Evolutionary conservation across 2,113 vertebrate species (phyloP), one percentile per base, ranked within the genome.

Genomic region (Cervus canadensis): DNA sequence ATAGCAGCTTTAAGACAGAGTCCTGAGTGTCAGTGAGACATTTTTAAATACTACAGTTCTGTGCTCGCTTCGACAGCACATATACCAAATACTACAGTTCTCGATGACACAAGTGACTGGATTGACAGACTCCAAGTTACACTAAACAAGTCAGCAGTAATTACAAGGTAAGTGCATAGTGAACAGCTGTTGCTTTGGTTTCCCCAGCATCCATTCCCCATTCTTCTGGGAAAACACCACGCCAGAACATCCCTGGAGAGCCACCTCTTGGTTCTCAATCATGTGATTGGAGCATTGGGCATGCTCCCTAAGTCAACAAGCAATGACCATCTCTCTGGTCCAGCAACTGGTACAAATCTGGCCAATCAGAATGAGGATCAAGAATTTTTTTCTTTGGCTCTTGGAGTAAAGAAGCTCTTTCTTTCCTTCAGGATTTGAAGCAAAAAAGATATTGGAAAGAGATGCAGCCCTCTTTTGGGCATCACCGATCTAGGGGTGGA

Each of bases 71-170:
- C 2, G 48, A 12, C 48, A 50, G 48, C 48, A 50, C 48, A 50
- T 13, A 13, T 50, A 50, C 48, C 7, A 92, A 89, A 79, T 64
- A 57, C 48, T 64, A 26, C 15, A 57, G 1, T 94, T 88, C 45
- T 89, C 71, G 30, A 78, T 33, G n/a, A 45, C 21, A 33, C 16
- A 4, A 57, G n/a, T 88, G 62, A 54, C 91, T 90, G 50, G n/a
- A 71, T 67, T 81, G 43, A 78, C 86, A 90, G 81, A 79, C 30
- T 78, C 87, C 56, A 59, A 67, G 87, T 90, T 84, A 54, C 17
- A 84, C 45, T 30, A 89, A 89, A 76, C 36, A 67, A 21, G 30
- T 56, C 25, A 62, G 36, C 59, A 81, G 15, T 87, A 93, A 95
- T 59, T 62, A 87, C 52, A 81, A 56, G 52, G 23, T 57, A 86